These are phyloP conservation scores for Alethe diademata DNA, from an alignment of 2,113 vertebrate species.

Conservation along the genomic window DNA sequence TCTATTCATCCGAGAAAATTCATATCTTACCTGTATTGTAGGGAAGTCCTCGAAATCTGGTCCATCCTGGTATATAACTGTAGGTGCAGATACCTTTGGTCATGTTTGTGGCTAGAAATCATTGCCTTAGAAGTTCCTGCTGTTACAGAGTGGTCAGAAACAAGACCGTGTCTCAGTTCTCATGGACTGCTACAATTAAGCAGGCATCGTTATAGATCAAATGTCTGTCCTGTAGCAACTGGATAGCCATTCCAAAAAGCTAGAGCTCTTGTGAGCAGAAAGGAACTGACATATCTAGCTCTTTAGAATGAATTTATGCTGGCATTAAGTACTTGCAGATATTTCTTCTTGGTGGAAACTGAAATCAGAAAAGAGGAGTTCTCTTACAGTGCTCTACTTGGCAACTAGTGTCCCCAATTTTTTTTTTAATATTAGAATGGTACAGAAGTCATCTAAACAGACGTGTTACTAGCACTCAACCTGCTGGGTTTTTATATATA, in stretches of 20 bases:
- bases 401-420: accelerated
- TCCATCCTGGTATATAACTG: not conserved
- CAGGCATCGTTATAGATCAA: not conserved
- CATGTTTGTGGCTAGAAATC: not conserved
- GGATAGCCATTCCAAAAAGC: not conserved
- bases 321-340: not conserved
- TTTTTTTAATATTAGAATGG: not conserved
- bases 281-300: not conserved
- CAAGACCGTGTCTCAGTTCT: not conserved
- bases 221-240: not conserved
- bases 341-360: not conserved
- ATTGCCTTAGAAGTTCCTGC: not conserved
- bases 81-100: not conserved
- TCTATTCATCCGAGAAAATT: not conserved
- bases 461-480: not conserved
- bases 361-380: not conserved
- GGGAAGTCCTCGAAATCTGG: accelerated
- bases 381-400: not conserved
- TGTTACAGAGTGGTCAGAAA: not conserved
- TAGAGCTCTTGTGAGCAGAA: not conserved
- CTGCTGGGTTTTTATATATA: not conserved
- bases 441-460: not conserved
- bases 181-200: not conserved
- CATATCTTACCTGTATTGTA: not conserved
- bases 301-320: not conserved